A percentile compares a stretch with the other conserved stretches of the same genome.
Evolutionary conservation across 2,113 vertebrate genomes (phyloP).

Genomic region (Eulacestoma nigropectus): DNA sequence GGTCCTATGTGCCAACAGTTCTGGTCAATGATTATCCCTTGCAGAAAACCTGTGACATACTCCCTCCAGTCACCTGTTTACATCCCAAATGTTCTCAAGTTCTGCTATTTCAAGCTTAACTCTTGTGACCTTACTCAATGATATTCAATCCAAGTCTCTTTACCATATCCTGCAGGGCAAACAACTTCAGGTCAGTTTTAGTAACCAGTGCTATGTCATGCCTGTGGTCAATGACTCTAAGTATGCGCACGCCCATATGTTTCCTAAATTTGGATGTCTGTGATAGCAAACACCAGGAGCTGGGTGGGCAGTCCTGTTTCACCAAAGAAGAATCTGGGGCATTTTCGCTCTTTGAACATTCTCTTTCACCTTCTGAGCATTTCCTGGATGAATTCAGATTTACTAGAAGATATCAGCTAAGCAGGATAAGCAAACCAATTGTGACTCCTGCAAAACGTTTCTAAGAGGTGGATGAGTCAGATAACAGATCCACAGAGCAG

Average conservation of each 20-base stretch:
- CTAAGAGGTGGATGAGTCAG: background rate
- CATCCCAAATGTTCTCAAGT: conserved; percentile 41
- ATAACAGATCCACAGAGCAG: background rate
- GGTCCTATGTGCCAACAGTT: background rate
- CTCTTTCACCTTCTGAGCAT: background rate
- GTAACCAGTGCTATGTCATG: conserved; percentile 50
- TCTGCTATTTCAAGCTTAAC: conserved; percentile 60
- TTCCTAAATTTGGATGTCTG: conserved; percentile 37
- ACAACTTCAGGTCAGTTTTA: conserved; percentile 41
- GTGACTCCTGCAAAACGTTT: background rate
- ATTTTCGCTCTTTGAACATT: background rate
- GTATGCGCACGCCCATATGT: conserved; percentile 17
- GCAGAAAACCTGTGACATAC: conserved; percentile 11
- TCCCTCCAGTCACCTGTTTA: conserved; percentile 44
- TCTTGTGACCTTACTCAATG: conserved; percentile 37
- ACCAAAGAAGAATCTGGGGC: background rate
- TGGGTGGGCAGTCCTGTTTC: background rate
- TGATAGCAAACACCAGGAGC: background rate
- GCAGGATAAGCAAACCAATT: background rate
- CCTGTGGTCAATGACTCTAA: conserved; percentile 37
- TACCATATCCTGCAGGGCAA: conserved; percentile 36
- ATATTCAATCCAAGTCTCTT: conserved; percentile 37
- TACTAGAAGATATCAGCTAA: background rate
- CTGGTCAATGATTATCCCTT: conserved; percentile 49
- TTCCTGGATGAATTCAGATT: background rate